Evolutionary conservation across 2,113 vertebrate species (phyloP).

Genomic region (Rostratula benghalensis): DNA sequence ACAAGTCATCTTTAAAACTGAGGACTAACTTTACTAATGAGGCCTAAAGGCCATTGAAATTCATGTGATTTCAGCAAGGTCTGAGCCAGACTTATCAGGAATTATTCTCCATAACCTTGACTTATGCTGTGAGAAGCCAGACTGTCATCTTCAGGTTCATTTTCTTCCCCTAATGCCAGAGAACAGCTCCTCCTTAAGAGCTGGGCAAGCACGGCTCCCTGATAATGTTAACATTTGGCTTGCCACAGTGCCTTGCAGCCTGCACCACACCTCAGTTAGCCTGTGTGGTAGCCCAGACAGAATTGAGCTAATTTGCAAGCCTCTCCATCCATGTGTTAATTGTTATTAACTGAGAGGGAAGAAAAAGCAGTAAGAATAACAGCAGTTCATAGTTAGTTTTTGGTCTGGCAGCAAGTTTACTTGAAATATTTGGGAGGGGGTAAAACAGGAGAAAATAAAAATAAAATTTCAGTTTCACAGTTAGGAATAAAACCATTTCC

Average conservation of each 20-base stretch:
- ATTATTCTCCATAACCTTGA: background rate
- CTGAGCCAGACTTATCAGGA: background rate
- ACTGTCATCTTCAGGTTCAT: background rate
- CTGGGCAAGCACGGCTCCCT: background rate
- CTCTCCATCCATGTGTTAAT: background rate
- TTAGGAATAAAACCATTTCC: background rate
- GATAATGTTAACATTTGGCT: background rate
- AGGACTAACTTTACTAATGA: background rate
- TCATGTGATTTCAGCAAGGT: background rate
- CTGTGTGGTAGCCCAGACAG: background rate
- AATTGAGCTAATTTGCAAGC: background rate
- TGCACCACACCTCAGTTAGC: background rate
- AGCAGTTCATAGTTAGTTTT: background rate
- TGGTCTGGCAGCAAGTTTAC: background rate
- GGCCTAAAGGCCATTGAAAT: background rate
- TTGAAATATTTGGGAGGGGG: background rate
- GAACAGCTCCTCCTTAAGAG: background rate
- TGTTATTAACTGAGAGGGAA: background rate
- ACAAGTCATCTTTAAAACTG: background rate
- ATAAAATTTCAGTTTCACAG: background rate
- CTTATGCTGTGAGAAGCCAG: background rate
- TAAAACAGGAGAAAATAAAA: background rate
- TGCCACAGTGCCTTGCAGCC: background rate
- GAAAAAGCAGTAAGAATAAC: background rate
- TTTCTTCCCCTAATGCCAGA: background rate